These are phyloP conservation scores for Epiblema foenella DNA, from an alignment of 2,888 invertebrate species.

Conservation along the genomic window DNA sequence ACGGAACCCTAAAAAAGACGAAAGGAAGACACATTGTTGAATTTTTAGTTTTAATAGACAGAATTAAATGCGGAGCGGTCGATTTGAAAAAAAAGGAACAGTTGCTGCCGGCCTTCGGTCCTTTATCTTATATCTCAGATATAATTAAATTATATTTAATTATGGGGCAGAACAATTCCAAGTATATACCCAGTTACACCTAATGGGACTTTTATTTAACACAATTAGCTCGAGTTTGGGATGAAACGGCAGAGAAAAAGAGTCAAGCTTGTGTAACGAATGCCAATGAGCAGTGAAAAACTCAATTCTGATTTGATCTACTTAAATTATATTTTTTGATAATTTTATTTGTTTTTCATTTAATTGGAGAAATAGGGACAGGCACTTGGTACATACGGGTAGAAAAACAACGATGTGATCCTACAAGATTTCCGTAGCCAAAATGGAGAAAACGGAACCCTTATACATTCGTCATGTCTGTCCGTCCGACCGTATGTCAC, in stretches of 20 bases:
- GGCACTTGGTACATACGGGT: no score
- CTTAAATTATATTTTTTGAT: no score
- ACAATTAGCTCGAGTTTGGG: slow-evolving; percentile 16
- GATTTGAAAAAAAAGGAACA: neutral
- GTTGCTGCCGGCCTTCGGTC: neutral
- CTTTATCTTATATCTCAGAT: neutral
- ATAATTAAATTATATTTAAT: neutral
- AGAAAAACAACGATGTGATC: no score
- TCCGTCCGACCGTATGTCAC: no score
- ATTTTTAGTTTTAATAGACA: neutral
- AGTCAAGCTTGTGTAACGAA: neutral
- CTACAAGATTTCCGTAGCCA: no score
- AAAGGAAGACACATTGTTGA: neutral
- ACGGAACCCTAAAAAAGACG: neutral
- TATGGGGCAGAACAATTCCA: neutral
- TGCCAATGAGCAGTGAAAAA: slow-evolving; percentile 30
- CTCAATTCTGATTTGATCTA: neutral
- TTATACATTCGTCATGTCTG: no score
- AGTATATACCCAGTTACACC: neutral
- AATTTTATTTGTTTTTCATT: no score
- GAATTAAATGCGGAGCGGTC: neutral
- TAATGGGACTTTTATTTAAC: slow-evolving; percentile 13
- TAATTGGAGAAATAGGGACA: no score
- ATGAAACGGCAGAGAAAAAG: slow-evolving; percentile 2
- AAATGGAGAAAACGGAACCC: no score